A percentile compares a stretch with the other conserved stretches of the same genome.
phyloP scores from a whole-genome alignment of 2,888 invertebrate species.

The Pyrrhosoma nymphula region DNA sequence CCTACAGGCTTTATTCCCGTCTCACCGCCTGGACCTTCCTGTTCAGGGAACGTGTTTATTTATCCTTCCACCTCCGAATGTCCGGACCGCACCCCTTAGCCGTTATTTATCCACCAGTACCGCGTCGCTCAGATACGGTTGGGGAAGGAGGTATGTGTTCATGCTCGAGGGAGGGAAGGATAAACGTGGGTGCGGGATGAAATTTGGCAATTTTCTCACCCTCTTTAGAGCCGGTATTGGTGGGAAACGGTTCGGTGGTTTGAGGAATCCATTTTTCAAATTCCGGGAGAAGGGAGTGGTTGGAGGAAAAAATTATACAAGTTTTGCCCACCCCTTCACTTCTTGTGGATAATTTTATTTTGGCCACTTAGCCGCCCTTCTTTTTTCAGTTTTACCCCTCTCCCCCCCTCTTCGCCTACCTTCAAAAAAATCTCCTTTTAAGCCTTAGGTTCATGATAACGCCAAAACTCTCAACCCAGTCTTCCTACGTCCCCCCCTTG shows the following conservation, averaged over 20 bases:
- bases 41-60: not conserved
- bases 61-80: not conserved
- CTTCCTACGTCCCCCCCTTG: too few relatives aligned
- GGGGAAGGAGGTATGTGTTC: not conserved
- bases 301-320: not conserved
- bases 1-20: not conserved
- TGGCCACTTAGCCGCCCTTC: not conserved
- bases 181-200: not conserved
- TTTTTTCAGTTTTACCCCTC: not conserved
- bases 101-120: not conserved
- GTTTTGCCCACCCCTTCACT: not conserved
- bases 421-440: not conserved
- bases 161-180: not conserved
- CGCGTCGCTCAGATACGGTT: not conserved
- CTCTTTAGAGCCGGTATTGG: not conserved
- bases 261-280: slow-evolving; percentile 48
- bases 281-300: not conserved
- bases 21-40: not conserved
- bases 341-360: slow-evolving; percentile 14
- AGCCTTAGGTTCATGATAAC: not conserved
- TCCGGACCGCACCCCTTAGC: not conserved
- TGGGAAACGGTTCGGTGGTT: not conserved
- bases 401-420: not conserved
- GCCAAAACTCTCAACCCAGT: too few relatives aligned
- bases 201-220: not conserved